Percentiles rank a stretch among this genome's conserved stretches.
Conservation (phyloP, 92 coral and sea anemone species). For the Muricea muricata region DNA sequence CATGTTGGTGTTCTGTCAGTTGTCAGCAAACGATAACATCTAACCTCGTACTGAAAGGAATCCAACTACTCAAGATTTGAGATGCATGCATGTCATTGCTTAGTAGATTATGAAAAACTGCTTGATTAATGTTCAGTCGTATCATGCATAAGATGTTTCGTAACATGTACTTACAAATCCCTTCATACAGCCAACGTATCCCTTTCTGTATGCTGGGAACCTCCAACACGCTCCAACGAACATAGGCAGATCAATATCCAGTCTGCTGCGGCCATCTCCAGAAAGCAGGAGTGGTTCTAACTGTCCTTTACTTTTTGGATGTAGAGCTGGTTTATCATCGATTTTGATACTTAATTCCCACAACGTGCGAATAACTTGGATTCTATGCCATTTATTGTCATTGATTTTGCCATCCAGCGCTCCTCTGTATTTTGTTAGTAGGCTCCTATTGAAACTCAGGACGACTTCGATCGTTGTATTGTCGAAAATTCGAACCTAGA, state of each 20-base stretch:
- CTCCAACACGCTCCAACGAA: constrained; percentile 44
- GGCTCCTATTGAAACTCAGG: constrained; percentile 1
- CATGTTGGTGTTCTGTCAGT: no score
- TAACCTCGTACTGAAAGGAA: no score
- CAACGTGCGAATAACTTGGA: constrained; percentile 37
- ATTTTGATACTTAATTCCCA: constrained; percentile 2
- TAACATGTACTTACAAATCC: constrained; percentile 36
- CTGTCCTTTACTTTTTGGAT: neutral
- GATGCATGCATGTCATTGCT: no score
- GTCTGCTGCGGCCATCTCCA: constrained; percentile 40
- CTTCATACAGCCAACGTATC: constrained; percentile 43
- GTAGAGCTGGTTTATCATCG: neutral
- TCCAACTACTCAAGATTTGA: no score
- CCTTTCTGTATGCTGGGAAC: constrained; percentile 15
- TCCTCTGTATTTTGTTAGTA: constrained; percentile 6
- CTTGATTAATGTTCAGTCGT: no score
- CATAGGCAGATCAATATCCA: constrained; percentile 42
- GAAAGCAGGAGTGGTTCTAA: neutral
- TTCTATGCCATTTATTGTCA: constrained; percentile 42
- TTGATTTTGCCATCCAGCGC: neutral
- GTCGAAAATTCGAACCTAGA: constrained; percentile 21
- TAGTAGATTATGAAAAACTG: no score
- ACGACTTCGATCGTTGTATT: constrained; percentile 7
- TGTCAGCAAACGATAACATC: no score
- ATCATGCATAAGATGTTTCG: no score